These are phyloP conservation scores for Willowsia nigromaculata DNA, from an alignment of 2,888 invertebrate species.

Conservation along the genomic window DNA sequence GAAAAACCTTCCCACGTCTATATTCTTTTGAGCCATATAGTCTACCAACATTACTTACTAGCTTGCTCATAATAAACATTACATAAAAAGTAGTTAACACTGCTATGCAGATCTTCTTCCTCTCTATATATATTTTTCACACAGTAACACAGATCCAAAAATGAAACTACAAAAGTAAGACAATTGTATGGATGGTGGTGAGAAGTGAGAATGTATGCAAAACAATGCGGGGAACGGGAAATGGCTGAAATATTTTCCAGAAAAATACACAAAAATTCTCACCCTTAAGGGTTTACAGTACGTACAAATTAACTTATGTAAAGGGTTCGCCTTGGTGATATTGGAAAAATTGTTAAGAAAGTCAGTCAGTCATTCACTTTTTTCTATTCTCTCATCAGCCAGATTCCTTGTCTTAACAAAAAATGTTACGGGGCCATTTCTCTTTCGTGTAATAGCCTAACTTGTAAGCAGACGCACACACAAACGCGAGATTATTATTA, in stretches of 20 bases:
- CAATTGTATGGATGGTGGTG: no score
- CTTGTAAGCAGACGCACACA: no score
- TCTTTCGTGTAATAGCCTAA: background rate
- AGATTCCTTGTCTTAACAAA: background rate
- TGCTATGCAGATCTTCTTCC: background rate
- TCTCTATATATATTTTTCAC: background rate
- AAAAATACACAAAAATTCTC: no score
- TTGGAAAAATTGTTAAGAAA: background rate
- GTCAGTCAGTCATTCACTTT: background rate
- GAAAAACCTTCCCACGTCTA: conserved; percentile 47
- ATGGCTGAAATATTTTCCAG: no score
- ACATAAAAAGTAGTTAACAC: no score
- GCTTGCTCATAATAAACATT: no score
- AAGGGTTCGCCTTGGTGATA: background rate
- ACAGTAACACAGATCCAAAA: background rate
- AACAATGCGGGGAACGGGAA: no score
- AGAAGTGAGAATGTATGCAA: background rate
- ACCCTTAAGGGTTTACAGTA: no score
- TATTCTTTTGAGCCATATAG: background rate
- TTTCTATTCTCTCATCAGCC: background rate
- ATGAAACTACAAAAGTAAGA: no score
- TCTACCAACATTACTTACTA: no score
- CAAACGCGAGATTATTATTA: background rate
- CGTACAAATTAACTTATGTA: no score
- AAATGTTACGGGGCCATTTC: background rate